These are phyloP conservation scores for Bombyx mori DNA, from an alignment of 1,140 invertebrate genomes.

Conservation along the genomic window ASM3026992v2 NC_085134.1:2230501-2231000, in stretches of 20 bases:
- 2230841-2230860: not conserved
- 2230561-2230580: not conserved
- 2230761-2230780: conserved; percentile 81
- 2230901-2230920: no score
- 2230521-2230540: no score
- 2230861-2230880: not conserved
- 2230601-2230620: conserved; percentile 77
- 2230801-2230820: conserved; percentile 4
- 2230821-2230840: not conserved
- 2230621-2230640: conserved; percentile 92
- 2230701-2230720: conserved; percentile 90
- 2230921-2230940: not conserved
- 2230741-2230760: conserved; percentile 84
- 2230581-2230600: not conserved
- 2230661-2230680: conserved; percentile 91
- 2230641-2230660: conserved; percentile 94
- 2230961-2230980: not conserved
- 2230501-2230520: no score
- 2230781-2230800: conserved; percentile 16
- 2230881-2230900: not conserved
- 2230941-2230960: not conserved
- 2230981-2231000: not conserved
- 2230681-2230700: conserved; percentile 85
- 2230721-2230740: conserved; percentile 87
- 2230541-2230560: no score